Conservation (phyloP, 2,113 vertebrate genomes). For the Amphiprion percula region DNA sequence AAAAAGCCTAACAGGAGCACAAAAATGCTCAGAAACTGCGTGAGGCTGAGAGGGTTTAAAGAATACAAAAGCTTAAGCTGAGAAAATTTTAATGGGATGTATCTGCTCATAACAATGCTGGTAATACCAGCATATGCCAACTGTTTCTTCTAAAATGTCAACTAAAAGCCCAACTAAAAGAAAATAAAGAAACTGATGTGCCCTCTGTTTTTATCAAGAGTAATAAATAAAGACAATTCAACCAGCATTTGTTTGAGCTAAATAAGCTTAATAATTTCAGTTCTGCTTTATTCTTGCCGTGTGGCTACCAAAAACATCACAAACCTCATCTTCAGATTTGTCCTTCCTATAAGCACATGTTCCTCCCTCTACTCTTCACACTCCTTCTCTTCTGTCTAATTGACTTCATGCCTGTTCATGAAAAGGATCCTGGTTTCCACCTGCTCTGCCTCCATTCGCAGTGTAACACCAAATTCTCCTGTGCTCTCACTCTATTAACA, state of each 20-base stretch:
- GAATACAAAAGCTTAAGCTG: no score
- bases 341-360: slow-evolving; percentile 41
- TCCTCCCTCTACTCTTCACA: slow-evolving; percentile 77
- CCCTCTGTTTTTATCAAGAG: neutral
- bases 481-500: slow-evolving; percentile 89
- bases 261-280: slow-evolving; percentile 6
- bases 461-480: slow-evolving; percentile 86
- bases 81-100: neutral
- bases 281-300: slow-evolving; percentile 31
- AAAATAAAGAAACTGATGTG: no score
- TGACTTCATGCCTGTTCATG: slow-evolving; percentile 88
- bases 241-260: neutral
- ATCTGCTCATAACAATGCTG: neutral
- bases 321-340: slow-evolving; percentile 35
- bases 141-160: neutral
- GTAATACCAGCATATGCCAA: no score
- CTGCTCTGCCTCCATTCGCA: slow-evolving; percentile 84
- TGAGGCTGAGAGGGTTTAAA: no score
- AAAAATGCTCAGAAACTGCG: no score
- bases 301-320: slow-evolving; percentile 43
- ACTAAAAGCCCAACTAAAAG: neutral
- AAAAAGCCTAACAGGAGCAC: no score
- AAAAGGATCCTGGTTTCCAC: slow-evolving; percentile 82
- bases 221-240: neutral
- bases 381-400: slow-evolving; percentile 82